These are phyloP conservation scores for Prietella phreatophila DNA, from an alignment of 2,113 vertebrate species.

Conservation along the genomic window DNA sequence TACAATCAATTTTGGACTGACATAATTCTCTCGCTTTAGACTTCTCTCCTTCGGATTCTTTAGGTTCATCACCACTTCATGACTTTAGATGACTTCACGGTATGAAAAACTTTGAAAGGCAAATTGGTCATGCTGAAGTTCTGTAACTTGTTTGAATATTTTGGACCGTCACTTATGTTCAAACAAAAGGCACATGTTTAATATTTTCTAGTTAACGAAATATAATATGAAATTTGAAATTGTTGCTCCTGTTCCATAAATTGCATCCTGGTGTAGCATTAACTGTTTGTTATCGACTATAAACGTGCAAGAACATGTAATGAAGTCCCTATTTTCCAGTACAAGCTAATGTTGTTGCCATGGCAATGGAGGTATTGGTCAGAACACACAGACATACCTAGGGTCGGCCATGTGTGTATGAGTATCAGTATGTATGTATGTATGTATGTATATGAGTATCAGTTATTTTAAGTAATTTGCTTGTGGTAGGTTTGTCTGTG, in stretches of 20 bases:
- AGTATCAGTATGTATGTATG: not conserved
- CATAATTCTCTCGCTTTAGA: conserved; percentile 10
- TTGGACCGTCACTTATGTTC: not conserved
- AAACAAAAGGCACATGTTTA: not conserved
- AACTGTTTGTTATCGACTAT: not conserved
- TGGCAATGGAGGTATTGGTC: conserved; percentile 49
- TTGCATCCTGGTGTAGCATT: not conserved
- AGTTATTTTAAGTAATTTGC: not conserved
- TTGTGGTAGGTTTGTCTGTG: not conserved
- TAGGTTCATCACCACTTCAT: conserved; percentile 23
- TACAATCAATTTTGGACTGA: conserved; percentile 43
- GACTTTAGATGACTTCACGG: conserved; percentile 21
- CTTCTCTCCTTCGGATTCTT: not conserved
- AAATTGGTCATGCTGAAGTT: not conserved
- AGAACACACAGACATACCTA: conserved; percentile 46
- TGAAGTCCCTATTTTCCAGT: conserved; percentile 38
- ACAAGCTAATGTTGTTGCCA: conserved; percentile 45
- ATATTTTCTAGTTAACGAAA: not conserved
- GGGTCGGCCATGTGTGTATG: conserved; percentile 53
- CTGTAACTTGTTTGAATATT: not conserved
- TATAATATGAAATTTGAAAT: conserved; percentile 17
- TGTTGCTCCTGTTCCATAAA: not conserved
- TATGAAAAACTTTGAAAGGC: not conserved
- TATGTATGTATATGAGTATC: not conserved
- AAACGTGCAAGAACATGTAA: not conserved